A percentile compares a stretch with the other conserved stretches of the same genome.
Evolutionary conservation across 2,797 vertebrate species (phyloP).

Genomic region (Alauda arvensis): DNA sequence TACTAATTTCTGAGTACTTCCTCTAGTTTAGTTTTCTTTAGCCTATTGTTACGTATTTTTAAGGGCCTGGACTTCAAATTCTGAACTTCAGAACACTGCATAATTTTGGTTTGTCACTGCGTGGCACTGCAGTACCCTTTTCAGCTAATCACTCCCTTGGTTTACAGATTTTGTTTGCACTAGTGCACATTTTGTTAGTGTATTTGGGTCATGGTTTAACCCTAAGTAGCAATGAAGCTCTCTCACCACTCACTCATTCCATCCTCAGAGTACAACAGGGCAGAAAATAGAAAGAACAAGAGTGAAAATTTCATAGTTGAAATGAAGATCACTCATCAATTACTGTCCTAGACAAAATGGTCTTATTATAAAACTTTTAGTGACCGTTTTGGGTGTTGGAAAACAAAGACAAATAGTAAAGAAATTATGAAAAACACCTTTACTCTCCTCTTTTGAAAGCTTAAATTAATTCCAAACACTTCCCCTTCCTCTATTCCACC

Average conservation of each 20-base stretch:
- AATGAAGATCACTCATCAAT: background rate
- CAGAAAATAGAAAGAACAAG: background rate
- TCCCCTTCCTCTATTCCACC: background rate
- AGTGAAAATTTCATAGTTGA: background rate
- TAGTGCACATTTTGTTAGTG: background rate
- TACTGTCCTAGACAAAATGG: background rate
- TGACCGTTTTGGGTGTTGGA: background rate
- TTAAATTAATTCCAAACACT: background rate
- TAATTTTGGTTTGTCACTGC: background rate
- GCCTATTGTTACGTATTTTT: background rate
- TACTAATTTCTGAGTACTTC: background rate
- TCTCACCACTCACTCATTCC: background rate
- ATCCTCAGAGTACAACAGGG: background rate
- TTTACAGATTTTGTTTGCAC: background rate
- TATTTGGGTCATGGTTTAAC: background rate
- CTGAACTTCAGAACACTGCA: background rate
- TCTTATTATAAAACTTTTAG: background rate
- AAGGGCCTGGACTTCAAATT: background rate
- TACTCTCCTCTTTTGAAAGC: background rate
- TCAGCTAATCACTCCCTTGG: background rate
- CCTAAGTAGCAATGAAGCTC: background rate
- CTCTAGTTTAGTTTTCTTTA: background rate
- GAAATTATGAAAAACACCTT: background rate
- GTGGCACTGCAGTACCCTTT: background rate
- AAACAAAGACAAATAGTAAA: background rate